These are phyloP conservation scores for Tubulanus polymorphus DNA, from an alignment of 2,888 invertebrate species.

Conservation along the genomic window DNA sequence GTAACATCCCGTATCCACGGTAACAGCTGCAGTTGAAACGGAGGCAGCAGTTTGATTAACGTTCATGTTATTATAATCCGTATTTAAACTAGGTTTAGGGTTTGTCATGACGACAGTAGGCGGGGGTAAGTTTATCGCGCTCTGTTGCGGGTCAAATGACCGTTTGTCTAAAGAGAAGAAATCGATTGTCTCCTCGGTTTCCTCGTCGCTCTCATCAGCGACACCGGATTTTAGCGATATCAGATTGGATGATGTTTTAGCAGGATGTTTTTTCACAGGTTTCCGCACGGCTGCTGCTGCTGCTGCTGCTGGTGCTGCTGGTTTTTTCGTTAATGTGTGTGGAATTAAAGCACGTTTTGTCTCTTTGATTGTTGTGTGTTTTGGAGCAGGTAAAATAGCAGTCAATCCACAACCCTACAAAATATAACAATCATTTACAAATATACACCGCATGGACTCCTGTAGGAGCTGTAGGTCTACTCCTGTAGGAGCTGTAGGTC, in stretches of 20 bases:
- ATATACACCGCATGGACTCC: too few relatives aligned
- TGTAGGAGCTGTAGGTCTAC: too few relatives aligned
- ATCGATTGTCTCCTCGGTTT: conserved; percentile 20
- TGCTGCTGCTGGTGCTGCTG: neutral
- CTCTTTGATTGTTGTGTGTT: conserved; percentile 35
- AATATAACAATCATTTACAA: too few relatives aligned
- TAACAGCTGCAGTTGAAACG: too few relatives aligned
- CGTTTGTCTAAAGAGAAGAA: conserved; percentile 30
- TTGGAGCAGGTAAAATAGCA: conserved; percentile 35
- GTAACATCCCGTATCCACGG: too few relatives aligned
- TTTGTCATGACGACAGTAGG: too few relatives aligned
- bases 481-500: too few relatives aligned
- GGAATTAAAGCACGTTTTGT: conserved; percentile 34
- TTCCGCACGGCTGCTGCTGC: neutral
- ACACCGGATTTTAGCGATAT: conserved; percentile 16
- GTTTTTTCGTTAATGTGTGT: conserved; percentile 26
- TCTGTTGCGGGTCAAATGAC: too few relatives aligned
- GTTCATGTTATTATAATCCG: too few relatives aligned
- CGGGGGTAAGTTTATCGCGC: too few relatives aligned
- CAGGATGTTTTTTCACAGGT: neutral
- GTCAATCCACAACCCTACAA: conserved; percentile 34
- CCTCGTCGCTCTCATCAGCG: conserved; percentile 32
- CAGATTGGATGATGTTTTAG: neutral
- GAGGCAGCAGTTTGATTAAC: too few relatives aligned
- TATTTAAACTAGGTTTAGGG: too few relatives aligned